phyloP scores from a whole-genome alignment of 2,797 vertebrate genomes.

The Acrocephalus scirpaceus region DNA sequence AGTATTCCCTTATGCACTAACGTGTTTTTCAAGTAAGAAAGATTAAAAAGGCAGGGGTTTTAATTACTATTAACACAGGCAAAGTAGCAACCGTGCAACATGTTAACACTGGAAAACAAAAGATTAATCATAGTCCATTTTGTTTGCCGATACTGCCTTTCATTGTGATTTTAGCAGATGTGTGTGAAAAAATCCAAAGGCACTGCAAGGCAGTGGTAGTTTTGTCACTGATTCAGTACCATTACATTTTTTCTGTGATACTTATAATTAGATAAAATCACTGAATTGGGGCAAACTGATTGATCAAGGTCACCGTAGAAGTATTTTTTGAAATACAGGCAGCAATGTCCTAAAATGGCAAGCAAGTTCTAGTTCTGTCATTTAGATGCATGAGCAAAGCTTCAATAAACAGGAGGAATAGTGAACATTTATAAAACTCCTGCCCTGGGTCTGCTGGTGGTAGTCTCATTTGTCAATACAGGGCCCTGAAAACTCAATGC shows the following conservation, averaged over 20 bases:
- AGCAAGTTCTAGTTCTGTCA: slow-evolving; percentile 64
- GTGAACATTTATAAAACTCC: slow-evolving; percentile 54
- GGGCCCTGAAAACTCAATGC: slow-evolving; percentile 39
- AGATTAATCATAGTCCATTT: neutral
- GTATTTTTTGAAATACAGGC: slow-evolving; percentile 38
- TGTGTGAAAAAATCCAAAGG: neutral
- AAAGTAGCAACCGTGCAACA: neutral
- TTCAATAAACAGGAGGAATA: slow-evolving; percentile 53
- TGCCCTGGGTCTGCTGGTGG: slow-evolving; percentile 32
- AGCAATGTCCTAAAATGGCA: slow-evolving; percentile 50
- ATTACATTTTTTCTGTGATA: neutral
- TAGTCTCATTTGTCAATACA: slow-evolving; percentile 53
- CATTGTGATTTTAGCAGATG: neutral
- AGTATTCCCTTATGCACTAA: neutral
- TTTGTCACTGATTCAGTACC: slow-evolving; percentile 23
- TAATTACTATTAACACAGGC: neutral
- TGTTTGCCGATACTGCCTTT: neutral
- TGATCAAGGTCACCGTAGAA: slow-evolving; percentile 31
- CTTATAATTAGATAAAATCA: slow-evolving; percentile 33
- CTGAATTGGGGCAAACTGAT: slow-evolving; percentile 29
- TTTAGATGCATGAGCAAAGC: slow-evolving; percentile 67
- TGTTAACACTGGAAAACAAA: neutral
- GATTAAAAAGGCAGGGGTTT: neutral
- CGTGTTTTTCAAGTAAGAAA: neutral
- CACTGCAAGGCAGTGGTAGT: neutral